Conservation (phyloP, 2,888 invertebrate genomes). For the Neocrepidodera transversa region DNA sequence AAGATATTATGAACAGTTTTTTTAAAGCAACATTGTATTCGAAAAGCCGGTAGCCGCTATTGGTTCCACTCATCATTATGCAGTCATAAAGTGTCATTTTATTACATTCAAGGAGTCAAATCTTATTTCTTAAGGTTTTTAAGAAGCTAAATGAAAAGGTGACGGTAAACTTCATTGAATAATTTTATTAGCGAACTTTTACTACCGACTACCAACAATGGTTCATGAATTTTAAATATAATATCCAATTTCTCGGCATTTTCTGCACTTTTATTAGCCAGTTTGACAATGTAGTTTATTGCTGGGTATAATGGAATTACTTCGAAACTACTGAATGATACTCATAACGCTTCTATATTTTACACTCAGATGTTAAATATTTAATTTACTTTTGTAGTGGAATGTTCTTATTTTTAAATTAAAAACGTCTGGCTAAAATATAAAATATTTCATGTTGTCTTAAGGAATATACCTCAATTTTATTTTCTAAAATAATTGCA, state of each 20-base stretch:
- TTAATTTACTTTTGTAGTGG: conserved; percentile 24
- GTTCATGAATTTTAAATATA: conserved; percentile 35
- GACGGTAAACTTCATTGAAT: conserved; percentile 35
- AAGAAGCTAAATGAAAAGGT: conserved; percentile 33
- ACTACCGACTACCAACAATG: conserved; percentile 35
- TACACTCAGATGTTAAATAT: conserved; percentile 26
- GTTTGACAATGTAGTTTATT: conserved; percentile 31
- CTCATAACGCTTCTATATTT: conserved; percentile 27
- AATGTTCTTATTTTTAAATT: conserved; percentile 23
- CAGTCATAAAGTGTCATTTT: conserved; percentile 35
- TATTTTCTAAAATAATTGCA: neutral
- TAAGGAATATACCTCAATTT: neutral
- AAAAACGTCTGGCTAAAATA: conserved; percentile 17
- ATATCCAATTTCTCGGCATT: conserved; percentile 31
- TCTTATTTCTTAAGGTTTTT: conserved; percentile 33
- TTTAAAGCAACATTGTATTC: conserved; percentile 34
- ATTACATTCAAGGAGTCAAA: conserved; percentile 27
- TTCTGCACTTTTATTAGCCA: conserved; percentile 29
- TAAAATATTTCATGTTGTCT: neutral
- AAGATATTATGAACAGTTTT: conserved; percentile 1
- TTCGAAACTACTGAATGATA: conserved; percentile 31
- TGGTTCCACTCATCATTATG: conserved; percentile 35
- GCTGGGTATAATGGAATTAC: conserved; percentile 29
- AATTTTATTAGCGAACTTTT: conserved; percentile 38
- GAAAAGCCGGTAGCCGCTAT: conserved; percentile 34